phyloP scores from a whole-genome alignment of 1,140 invertebrate species.

The Bombus consobrinus region DNA sequence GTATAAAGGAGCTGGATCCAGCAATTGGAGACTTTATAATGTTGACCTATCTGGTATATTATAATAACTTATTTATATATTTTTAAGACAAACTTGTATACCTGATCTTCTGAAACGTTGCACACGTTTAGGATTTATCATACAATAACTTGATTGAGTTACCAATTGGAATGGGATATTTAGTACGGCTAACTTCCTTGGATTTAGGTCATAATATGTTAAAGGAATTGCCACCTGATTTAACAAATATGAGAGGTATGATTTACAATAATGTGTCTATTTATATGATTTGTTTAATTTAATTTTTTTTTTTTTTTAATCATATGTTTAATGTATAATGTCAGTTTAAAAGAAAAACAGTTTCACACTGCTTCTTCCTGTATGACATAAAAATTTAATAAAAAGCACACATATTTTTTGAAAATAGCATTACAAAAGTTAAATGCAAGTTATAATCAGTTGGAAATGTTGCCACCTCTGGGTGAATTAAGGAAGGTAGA shows the following conservation, averaged over 20 bases:
- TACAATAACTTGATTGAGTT: conserved; percentile 84
- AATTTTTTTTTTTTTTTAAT: neutral
- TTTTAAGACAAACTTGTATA: neutral
- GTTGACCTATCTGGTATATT: conserved; percentile 86
- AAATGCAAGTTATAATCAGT: conserved; percentile 85
- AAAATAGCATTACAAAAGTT: conserved; percentile 83
- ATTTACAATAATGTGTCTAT: conserved; percentile 22
- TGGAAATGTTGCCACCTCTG: conserved; percentile 88
- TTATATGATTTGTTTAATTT: neutral
- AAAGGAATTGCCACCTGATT: conserved; percentile 84
- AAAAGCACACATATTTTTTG: conserved; percentile 17
- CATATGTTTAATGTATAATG: neutral
- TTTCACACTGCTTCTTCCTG: conserved; percentile 23
- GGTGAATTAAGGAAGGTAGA: conserved; percentile 92
- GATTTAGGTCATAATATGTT: conserved; percentile 86
- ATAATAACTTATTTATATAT: conserved; percentile 18
- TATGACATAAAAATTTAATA: conserved; percentile 1
- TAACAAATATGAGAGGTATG: conserved; percentile 84
- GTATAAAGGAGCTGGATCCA: conserved; percentile 84
- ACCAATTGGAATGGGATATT: conserved; percentile 84
- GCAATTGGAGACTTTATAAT: conserved; percentile 89
- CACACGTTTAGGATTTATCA: conserved; percentile 84
- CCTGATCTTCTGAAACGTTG: neutral
- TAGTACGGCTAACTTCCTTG: conserved; percentile 84
- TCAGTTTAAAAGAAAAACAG: neutral